phyloP scores from a whole-genome alignment of 2,113 vertebrate genomes.

The Shinisaurus crocodilurus region DNA sequence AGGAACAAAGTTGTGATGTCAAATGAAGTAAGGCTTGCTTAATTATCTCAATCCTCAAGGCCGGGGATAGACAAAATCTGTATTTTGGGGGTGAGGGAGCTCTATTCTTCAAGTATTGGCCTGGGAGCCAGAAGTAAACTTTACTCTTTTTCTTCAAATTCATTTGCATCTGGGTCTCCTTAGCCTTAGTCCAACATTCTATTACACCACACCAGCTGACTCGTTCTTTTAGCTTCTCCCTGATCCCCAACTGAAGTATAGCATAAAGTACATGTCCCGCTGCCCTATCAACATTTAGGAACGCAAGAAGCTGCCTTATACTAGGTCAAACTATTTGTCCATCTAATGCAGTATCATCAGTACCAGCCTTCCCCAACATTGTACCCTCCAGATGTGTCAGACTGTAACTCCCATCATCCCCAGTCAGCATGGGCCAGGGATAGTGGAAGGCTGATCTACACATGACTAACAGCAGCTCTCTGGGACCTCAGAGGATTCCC shows the following conservation, averaged over 20 bases:
- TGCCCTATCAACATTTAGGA: not conserved
- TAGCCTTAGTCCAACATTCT: not conserved
- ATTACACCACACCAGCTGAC: not conserved
- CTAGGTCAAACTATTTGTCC: not conserved
- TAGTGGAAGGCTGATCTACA: not conserved
- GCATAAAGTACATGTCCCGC: not conserved
- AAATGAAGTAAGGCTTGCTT: not conserved
- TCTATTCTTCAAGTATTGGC: not conserved
- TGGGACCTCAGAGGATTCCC: not conserved
- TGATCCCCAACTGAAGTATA: no score
- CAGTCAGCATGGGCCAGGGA: no score
- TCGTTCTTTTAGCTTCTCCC: not conserved
- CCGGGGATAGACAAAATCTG: not conserved
- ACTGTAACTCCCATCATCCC: no score
- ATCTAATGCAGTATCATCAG: not conserved
- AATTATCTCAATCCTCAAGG: not conserved
- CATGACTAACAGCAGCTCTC: not conserved
- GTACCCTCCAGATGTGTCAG: no score
- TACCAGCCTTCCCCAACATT: no score
- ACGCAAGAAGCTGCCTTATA: not conserved
- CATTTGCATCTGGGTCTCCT: not conserved
- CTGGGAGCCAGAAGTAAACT: not conserved
- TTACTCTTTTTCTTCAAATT: not conserved
- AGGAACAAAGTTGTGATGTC: not conserved
- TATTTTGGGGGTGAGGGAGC: rapidly evolving